Percentiles rank a stretch among this genome's conserved stretches.
Evolutionary conservation across 2,888 invertebrate species (phyloP).

Genomic region (Clepsis dumicolana): DNA sequence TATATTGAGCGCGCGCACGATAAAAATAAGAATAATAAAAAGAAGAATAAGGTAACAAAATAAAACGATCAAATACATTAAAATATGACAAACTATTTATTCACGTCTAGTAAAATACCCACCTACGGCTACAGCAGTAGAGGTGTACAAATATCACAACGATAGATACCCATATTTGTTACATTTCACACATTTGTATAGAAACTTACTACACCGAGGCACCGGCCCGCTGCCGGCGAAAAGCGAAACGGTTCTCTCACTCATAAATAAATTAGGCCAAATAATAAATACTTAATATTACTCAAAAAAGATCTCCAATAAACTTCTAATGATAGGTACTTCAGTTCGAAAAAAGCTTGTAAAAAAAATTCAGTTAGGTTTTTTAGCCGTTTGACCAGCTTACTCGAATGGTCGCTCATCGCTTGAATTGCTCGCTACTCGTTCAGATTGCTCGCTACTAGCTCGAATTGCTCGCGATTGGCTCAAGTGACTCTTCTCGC

Average conservation of each 20-base stretch:
- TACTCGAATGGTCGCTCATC: neutral
- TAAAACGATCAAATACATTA: conserved; percentile 62
- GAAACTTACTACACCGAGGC: neutral
- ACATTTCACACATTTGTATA: conserved; percentile 44
- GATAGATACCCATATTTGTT: conserved; percentile 59
- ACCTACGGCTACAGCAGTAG: conserved; percentile 58
- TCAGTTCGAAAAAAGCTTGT: neutral
- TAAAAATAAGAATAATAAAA: neutral
- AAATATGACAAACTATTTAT: conserved; percentile 75
- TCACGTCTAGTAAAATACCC: conserved; percentile 64
- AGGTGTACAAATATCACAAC: conserved; percentile 69
- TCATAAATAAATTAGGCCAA: neutral
- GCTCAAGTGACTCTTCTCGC: neutral
- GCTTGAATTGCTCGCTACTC: neutral
- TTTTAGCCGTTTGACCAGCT: too few species aligned
- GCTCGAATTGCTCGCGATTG: neutral
- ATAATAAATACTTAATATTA: neutral
- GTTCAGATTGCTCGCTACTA: neutral
- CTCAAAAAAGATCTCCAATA: neutral
- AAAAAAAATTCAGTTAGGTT: too few species aligned
- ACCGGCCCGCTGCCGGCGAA: neutral
- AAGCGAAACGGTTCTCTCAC: neutral
- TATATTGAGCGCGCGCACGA: too few species aligned
- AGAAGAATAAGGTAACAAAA: conserved; percentile 44
- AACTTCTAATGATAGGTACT: too few species aligned